Evolutionary conservation across 2,113 vertebrate genomes (phyloP), one percentile per base, ranked within the genome.

Genomic region (Pseudorhombus dupliciocellatus): DNA sequence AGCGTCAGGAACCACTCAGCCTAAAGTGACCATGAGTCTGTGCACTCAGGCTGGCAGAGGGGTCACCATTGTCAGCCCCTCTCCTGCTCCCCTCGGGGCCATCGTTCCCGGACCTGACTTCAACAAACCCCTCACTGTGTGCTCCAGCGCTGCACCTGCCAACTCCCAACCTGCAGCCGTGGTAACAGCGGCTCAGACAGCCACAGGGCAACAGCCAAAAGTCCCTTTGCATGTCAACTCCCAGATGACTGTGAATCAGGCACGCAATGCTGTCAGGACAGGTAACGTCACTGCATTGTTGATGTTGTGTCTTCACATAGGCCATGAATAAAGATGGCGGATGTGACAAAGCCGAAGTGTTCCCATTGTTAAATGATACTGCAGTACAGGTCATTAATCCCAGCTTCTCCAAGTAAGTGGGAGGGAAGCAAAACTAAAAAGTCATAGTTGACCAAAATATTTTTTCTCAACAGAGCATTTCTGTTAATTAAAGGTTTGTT

Each of bases 181-280:
- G n/a, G 95, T 95, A 25, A 92, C 96, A 1, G 94, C 95, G 16
- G 94, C 95, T 7, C 96, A 98, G 64, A 90, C 96, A 50, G 95
- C 96, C 69, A 88, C 93, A 0, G 96, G 94, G 55, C 96, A 96
- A 0, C 96, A 96, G 91, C 92, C 97, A 1, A 99, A 98, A 89
- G 94, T 95, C 68, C 91, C 97, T 9, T 84, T 97, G 93, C 96
- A 98, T 0, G 92, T 96, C 91, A 94, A 91, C 3, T 95, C 96
- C 25, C 97, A 99, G 90, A 98, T 99, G 97, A 99, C 97, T 0
- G 97, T 99, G 61, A 99, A 95, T 87, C 98, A 99, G 90, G 97
- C 98, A 73, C 96, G 96, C 74, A 98, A 92, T 30, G 95, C 95
- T 0, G 97, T 94, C 81, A 91, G 97, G 86, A 98, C 98, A 93